A percentile compares a stretch with the other conserved stretches of the same genome.
phyloP scores from a whole-genome alignment of 2,797 vertebrate species.

The Danio kyathit region DNA sequence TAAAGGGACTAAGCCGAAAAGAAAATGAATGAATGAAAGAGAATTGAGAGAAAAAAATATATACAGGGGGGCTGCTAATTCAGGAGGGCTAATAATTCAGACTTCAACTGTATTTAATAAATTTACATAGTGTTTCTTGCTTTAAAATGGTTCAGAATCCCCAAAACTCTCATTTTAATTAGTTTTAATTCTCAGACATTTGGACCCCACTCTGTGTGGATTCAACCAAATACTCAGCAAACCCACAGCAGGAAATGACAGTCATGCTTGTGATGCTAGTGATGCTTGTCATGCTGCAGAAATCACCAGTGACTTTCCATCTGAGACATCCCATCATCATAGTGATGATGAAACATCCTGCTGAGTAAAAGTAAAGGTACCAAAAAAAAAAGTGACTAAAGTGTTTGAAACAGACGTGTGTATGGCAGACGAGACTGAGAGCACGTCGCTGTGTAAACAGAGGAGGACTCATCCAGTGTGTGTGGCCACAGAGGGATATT shows the following conservation, averaged over 20 bases:
- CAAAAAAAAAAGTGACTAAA: neutral
- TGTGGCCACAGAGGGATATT: conserved; percentile 8
- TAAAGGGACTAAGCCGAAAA: too few species aligned
- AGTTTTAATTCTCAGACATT: neutral
- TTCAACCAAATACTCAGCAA: neutral
- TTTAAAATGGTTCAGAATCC: neutral
- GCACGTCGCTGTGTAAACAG: conserved; percentile 28
- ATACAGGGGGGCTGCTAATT: too few species aligned
- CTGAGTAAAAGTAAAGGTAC: conserved; percentile 19
- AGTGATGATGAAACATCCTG: neutral
- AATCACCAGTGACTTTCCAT: neutral
- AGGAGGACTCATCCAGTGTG: neutral
- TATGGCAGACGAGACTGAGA: conserved; percentile 21
- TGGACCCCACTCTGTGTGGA: neutral
- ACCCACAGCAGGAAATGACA: conserved; percentile 10
- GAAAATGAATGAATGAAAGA: too few species aligned
- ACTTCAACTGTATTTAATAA: too few species aligned
- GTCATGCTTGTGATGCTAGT: neutral
- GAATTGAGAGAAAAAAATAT: too few species aligned
- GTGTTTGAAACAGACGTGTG: neutral
- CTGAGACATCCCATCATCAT: neutral
- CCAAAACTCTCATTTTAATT: neutral
- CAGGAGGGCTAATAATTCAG: too few species aligned
- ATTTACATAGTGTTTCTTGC: too few species aligned
- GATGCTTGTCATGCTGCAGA: neutral